Base-by-base conservation (phyloP, 2,888 invertebrate genomes). In the Syritta pipiens region DNA sequence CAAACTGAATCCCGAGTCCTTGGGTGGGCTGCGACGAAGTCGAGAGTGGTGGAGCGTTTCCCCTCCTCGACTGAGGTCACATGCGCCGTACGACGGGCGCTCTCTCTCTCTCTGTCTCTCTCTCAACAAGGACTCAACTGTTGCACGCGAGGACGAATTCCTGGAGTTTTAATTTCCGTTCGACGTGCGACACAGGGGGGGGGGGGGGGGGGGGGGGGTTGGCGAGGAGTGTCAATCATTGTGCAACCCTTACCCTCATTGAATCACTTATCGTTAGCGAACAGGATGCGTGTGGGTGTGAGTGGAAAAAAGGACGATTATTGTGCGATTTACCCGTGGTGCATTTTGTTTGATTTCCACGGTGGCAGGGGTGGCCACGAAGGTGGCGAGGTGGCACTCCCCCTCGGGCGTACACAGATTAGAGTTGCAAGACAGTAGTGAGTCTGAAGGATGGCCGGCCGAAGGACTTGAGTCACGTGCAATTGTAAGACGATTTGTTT, bases 321-420 rank as follows among this genome's bases (percentile, higher is more conserved):
- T 83, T 83, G 75, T 81, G 60, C 82, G 81, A 82, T 83, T 76
- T 49, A 77, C 65, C 71, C 40, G 60, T n/a, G 68, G 67, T 67
- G 74, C 72, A 79, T 37, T 79, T 68, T 68, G 44, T 74, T 67
- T 67, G 67, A 79, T 79, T 72, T 72, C 48, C 77, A 65, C 55
- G 10, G 46, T 53, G n/a, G n/a, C n/a, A n/a, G n/a, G n/a, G n/a
- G n/a, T n/a, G n/a, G n/a, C n/a, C n/a, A n/a, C n/a, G n/a, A n/a
- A n/a, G n/a, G n/a, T n/a, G n/a, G n/a, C n/a, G n/a, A n/a, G n/a
- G n/a, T 28, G 35, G 49, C 65, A 65, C 63, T 57, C 62, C 62
- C 20, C 55, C 26, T 10, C 40, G 24, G n/a, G 42, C 20, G 20
- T 12, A 55, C 44, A 44, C 35, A 42, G 79, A 79, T 74, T 74